Evolutionary conservation across 1,140 invertebrate species (phyloP).

Genomic region (Polypedilum pembai): DNA sequence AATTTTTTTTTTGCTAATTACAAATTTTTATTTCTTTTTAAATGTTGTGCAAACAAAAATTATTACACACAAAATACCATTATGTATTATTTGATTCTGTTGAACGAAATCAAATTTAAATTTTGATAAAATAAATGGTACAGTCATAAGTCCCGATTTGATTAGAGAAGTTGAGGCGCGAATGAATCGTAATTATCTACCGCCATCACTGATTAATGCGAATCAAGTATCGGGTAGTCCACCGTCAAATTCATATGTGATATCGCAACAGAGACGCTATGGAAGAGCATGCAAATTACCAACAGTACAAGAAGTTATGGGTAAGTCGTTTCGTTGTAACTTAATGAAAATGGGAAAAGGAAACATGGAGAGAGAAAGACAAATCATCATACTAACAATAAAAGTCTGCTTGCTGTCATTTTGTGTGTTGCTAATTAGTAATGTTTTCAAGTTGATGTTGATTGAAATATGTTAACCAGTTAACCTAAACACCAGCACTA

Average conservation of each 20-base stretch:
- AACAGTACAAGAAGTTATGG: conserved; percentile 50
- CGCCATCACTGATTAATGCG: conserved; percentile 53
- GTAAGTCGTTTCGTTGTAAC: conserved; percentile 39
- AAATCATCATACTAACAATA: too few species aligned
- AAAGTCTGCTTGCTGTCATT: not conserved
- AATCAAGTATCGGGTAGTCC: conserved; percentile 36
- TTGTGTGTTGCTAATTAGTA: not conserved
- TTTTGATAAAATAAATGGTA: not conserved
- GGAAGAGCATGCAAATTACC: conserved; percentile 45
- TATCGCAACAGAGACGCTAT: conserved; percentile 34
- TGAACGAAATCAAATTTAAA: too few species aligned
- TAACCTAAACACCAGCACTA: too few species aligned
- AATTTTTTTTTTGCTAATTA: conserved; percentile 34
- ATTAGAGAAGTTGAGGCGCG: conserved; percentile 80
- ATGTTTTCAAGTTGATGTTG: too few species aligned
- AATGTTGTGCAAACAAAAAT: conserved; percentile 31
- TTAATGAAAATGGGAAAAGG: too few species aligned
- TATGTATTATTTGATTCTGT: too few species aligned
- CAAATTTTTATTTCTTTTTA: conserved; percentile 35
- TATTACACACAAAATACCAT: not conserved
- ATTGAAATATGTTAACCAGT: too few species aligned
- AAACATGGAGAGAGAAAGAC: too few species aligned
- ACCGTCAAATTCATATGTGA: conserved; percentile 29
- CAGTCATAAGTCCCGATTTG: conserved; percentile 79
- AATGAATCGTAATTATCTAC: conserved; percentile 74